A percentile compares a stretch with the other conserved stretches of the same genome.
These are phyloP conservation scores for Troides helena DNA, from an alignment of 2,888 invertebrate species.

Conservation along the genomic window DNA sequence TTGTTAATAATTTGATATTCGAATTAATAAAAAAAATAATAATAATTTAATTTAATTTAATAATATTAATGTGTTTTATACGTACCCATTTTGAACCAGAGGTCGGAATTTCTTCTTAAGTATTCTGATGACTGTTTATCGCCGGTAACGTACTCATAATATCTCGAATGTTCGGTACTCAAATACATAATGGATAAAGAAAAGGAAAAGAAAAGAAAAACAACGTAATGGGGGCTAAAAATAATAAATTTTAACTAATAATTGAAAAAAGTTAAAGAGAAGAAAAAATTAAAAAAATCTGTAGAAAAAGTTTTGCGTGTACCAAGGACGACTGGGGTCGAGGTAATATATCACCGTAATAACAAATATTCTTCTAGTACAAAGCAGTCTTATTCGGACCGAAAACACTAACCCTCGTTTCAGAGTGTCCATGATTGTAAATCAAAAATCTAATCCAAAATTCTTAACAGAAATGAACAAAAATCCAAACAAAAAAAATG, in stretches of 20 bases:
- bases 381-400: conserved; percentile 2
- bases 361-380: background rate
- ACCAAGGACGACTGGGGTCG: background rate
- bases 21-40: background rate
- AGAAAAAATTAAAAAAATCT: background rate
- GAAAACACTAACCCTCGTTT: conserved; percentile 7
- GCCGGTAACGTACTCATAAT: conserved; percentile 19
- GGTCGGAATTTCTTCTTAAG: background rate
- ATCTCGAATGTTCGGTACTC: conserved; percentile 8
- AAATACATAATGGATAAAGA: conserved; percentile 9
- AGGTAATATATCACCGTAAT: background rate
- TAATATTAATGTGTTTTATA: background rate
- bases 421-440: background rate
- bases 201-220: background rate
- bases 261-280: background rate
- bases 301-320: background rate
- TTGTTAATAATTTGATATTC: too few relatives aligned
- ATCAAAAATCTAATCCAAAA: background rate
- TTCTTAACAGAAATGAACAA: background rate
- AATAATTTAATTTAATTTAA: background rate
- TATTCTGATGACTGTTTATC: background rate
- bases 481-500: background rate
- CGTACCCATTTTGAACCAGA: conserved; percentile 19
- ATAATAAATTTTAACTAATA: background rate
- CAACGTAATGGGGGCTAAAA: background rate